Conservation (phyloP, 2,113 vertebrate species). For the Brachyistius frenatus region DNA sequence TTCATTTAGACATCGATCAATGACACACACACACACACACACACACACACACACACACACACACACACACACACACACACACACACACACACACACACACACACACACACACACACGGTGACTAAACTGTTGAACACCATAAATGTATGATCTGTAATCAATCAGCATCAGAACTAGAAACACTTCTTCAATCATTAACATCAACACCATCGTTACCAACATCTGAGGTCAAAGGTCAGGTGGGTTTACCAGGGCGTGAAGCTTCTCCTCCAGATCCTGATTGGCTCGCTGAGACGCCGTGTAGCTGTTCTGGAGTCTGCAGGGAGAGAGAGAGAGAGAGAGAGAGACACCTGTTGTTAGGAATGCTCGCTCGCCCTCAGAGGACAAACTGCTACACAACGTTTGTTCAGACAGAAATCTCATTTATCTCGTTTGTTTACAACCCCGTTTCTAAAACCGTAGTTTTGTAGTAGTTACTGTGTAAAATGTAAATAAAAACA, state of each 20-base stretch:
- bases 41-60: background rate
- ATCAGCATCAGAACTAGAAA: no score
- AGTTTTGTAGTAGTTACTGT: no score
- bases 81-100: background rate
- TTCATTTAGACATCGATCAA: slow-evolving; percentile 25
- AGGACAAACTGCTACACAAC: background rate
- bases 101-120: background rate
- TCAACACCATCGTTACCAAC: no score
- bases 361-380: background rate
- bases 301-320: slow-evolving; percentile 98
- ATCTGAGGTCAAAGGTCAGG: slow-evolving; percentile 5
- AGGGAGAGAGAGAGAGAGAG: slow-evolving; percentile 34
- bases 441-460: no score
- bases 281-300: slow-evolving; percentile 96
- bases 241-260: slow-evolving; percentile 91
- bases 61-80: background rate
- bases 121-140: slow-evolving; percentile 12
- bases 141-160: no score
- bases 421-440: no score
- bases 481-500: no score
- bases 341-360: background rate
- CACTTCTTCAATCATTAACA: no score
- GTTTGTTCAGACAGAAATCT: no score
- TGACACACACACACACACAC: background rate
- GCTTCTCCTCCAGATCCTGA: slow-evolving; percentile 98